phyloP scores from a whole-genome alignment of 2,113 vertebrate genomes.

The Saccopteryx leptura region DNA sequence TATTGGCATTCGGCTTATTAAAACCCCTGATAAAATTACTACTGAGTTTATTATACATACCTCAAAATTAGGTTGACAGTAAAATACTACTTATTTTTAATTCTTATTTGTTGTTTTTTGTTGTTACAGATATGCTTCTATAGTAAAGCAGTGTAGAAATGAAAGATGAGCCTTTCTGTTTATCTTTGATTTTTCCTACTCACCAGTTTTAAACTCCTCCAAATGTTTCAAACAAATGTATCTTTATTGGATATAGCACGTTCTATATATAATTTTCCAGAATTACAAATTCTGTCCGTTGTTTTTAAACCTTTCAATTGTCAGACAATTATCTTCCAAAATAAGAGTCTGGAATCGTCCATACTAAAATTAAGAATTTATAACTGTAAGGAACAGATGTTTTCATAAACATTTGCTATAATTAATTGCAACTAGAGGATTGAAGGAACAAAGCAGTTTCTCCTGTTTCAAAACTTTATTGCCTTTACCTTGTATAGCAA shows the following conservation, averaged over 20 bases:
- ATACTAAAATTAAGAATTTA: constrained; percentile 92
- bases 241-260: constrained; percentile 73
- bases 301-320: constrained; percentile 85
- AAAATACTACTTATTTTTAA: constrained; percentile 32
- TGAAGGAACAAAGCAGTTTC: constrained; percentile 91
- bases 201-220: constrained; percentile 40
- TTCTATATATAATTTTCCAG: constrained; percentile 76
- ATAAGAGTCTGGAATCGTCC: constrained; percentile 86
- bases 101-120: constrained; percentile 3
- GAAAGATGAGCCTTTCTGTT: constrained; percentile 18
- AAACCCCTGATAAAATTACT: constrained; percentile 34
- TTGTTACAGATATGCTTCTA: background rate
- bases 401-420: constrained; percentile 94
- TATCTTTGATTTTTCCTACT: constrained; percentile 46
- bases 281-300: constrained; percentile 80
- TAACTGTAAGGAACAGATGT: constrained; percentile 92
- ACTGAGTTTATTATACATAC: constrained; percentile 37
- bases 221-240: constrained; percentile 59
- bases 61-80: background rate
- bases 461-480: constrained; percentile 91
- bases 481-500: constrained; percentile 85
- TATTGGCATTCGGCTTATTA: constrained; percentile 5
- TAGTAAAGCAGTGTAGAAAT: background rate
- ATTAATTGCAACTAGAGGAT: constrained; percentile 92
- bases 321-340: constrained; percentile 83